Conservation (phyloP, 2,888 invertebrate species). For the Aspidiotus destructor region DNA sequence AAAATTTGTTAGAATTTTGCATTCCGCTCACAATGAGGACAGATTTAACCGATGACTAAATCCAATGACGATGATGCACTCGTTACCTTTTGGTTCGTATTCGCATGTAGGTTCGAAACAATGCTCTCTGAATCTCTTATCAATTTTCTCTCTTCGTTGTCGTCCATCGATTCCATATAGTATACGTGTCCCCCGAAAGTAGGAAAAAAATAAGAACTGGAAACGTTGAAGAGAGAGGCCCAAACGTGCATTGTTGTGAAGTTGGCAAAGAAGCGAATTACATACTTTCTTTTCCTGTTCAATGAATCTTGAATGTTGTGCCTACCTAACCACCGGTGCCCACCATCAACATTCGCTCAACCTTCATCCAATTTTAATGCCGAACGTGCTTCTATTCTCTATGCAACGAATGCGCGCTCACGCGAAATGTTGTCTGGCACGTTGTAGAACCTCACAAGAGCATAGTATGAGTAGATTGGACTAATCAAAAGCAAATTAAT, state of each 20-base stretch:
- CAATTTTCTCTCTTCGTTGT: slow-evolving; percentile 22
- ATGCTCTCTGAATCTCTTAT: slow-evolving; percentile 29
- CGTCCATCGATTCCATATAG: slow-evolving; percentile 12
- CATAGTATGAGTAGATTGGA: slow-evolving; percentile 9
- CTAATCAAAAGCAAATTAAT: slow-evolving; percentile 26
- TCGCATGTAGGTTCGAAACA: slow-evolving; percentile 2
- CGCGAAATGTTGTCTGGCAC: slow-evolving; percentile 22
- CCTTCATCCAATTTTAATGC: slow-evolving; percentile 31
- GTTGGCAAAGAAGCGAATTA: neutral
- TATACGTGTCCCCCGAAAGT: slow-evolving; percentile 9
- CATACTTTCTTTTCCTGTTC: slow-evolving; percentile 31
- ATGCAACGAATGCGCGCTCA: slow-evolving; percentile 30
- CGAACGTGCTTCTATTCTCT: slow-evolving; percentile 27
- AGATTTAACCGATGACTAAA: too few relatives aligned
- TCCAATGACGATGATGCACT: too few relatives aligned
- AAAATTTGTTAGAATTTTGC: too few relatives aligned
- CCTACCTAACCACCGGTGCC: slow-evolving; percentile 6
- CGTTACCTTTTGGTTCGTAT: neutral
- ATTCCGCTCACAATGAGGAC: too few relatives aligned
- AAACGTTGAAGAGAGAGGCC: too few relatives aligned
- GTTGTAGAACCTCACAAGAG: slow-evolving; percentile 19
- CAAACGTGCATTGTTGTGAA: too few relatives aligned
- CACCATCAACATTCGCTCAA: slow-evolving; percentile 19
- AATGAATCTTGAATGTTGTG: slow-evolving; percentile 30
- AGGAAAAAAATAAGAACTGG: neutral